Evolutionary conservation across 2,113 vertebrate genomes (phyloP).

Genomic region (Serranochromis macrocephalus): DNA sequence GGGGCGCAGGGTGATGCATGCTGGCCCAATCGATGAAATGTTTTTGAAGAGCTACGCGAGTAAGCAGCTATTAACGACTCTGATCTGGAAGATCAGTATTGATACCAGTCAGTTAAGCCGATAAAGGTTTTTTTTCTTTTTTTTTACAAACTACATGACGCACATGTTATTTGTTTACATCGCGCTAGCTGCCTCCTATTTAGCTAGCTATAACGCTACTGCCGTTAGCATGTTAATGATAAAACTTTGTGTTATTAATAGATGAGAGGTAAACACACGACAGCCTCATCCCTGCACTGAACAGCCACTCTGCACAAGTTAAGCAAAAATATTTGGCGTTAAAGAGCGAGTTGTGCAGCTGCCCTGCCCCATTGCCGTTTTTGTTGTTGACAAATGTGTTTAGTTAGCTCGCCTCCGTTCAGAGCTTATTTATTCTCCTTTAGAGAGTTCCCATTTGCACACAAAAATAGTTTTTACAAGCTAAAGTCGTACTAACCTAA

Average conservation of each 20-base stretch:
- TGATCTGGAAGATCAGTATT: background rate
- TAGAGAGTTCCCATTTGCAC: background rate
- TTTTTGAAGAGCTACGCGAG: background rate
- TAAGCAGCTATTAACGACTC: background rate
- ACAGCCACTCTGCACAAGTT: background rate
- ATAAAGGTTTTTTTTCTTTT: background rate
- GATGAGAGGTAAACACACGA: background rate
- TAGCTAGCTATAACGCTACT: background rate
- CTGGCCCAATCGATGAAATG: background rate
- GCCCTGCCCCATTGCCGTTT: constrained; percentile 18
- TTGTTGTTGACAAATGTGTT: constrained; percentile 21
- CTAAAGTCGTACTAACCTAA: background rate
- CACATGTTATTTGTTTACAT: background rate
- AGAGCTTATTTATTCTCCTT: background rate
- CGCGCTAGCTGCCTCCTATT: background rate
- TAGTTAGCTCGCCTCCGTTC: background rate
- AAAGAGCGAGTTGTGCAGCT: constrained; percentile 9
- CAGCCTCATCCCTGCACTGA: background rate
- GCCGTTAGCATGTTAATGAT: background rate
- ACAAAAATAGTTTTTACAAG: background rate
- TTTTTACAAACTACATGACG: background rate
- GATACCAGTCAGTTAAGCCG: background rate
- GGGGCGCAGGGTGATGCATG: constrained; percentile 54
- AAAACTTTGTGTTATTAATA: background rate
- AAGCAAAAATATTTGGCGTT: background rate